Evolutionary conservation across 2,888 invertebrate species (phyloP).

Genomic region (Conomelus anceps): DNA sequence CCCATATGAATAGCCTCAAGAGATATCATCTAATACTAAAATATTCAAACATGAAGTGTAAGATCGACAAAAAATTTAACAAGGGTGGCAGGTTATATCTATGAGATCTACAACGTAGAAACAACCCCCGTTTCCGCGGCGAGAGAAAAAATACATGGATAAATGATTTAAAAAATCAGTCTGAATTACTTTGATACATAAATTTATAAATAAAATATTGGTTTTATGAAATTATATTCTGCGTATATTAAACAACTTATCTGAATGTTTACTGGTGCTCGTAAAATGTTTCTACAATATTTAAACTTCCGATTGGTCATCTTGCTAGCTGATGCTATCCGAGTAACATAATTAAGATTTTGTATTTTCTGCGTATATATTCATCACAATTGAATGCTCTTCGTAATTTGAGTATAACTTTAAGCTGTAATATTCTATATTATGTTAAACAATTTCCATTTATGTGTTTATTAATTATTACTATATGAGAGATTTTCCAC

Average conservation of each 20-base stretch:
- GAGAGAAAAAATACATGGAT: neutral
- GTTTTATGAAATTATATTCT: too few species aligned
- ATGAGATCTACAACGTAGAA: neutral
- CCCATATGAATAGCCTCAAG: neutral
- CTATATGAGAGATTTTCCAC: too few species aligned
- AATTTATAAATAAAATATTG: too few species aligned
- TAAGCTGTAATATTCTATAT: too few species aligned
- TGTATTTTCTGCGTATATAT: too few species aligned
- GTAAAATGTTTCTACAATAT: neutral
- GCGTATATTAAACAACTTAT: neutral
- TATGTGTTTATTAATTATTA: too few species aligned
- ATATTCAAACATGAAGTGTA: neutral
- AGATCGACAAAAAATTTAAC: neutral
- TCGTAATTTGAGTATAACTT: too few species aligned
- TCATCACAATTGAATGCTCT: too few species aligned
- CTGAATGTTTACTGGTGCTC: neutral
- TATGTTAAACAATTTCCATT: too few species aligned
- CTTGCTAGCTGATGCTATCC: too few species aligned
- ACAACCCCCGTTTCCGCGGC: neutral
- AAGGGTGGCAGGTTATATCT: neutral
- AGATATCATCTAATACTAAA: neutral
- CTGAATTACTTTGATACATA: too few species aligned
- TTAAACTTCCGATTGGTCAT: neutral
- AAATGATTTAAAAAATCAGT: neutral
- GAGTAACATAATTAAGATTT: too few species aligned